Evolutionary conservation across 2,888 invertebrate species (phyloP).

Genomic region (Plagiodera versicolora): DNA sequence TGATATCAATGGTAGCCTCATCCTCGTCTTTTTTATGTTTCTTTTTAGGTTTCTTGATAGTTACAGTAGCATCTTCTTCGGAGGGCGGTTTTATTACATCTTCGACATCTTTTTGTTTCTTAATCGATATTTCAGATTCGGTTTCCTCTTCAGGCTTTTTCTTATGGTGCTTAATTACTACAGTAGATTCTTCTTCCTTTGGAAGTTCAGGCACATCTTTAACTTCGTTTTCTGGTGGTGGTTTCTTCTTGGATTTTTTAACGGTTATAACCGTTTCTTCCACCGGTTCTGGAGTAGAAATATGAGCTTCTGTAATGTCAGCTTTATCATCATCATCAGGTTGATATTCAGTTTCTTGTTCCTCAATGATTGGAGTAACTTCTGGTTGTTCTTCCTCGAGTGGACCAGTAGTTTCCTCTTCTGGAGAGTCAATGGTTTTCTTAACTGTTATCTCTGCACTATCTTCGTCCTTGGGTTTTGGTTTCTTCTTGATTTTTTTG

Average conservation of each 20-base stretch:
- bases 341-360: background rate
- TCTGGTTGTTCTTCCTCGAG: conserved; percentile 24
- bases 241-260: conserved; percentile 25
- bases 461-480: conserved; percentile 42
- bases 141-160: conserved; percentile 29
- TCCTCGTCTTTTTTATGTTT: conserved; percentile 43
- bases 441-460: conserved; percentile 40
- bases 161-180: conserved; percentile 41
- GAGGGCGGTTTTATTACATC: conserved; percentile 57
- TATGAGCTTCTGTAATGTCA: too few relatives aligned
- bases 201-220: conserved; percentile 26
- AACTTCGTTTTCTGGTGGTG: conserved; percentile 3
- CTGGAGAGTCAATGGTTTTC: conserved; percentile 37
- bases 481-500: conserved; percentile 30
- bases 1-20: conserved; percentile 55
- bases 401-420: conserved; percentile 34
- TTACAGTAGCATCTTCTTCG: conserved; percentile 43
- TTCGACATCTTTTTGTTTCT: conserved; percentile 40
- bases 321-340: too few relatives aligned
- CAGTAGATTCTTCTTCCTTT: conserved; percentile 36
- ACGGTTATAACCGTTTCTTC: conserved; percentile 52
- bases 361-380: background rate
- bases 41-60: conserved; percentile 35
- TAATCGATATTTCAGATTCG: conserved; percentile 40
- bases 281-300: conserved; percentile 45